phyloP scores from a whole-genome alignment of 2,888 invertebrate genomes.

The Schizaphis graminum region DNA sequence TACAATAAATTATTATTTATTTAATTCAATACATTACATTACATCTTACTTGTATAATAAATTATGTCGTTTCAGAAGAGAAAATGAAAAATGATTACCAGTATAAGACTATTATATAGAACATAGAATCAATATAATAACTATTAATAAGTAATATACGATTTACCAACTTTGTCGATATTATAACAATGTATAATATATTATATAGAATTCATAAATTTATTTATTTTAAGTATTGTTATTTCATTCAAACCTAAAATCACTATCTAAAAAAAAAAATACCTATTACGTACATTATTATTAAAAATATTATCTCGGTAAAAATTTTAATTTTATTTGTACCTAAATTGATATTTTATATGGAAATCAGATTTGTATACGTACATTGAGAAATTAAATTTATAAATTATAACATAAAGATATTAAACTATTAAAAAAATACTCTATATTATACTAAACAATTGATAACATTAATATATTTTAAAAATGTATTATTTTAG shows the following conservation, averaged over 20 bases:
- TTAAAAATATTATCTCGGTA: not conserved
- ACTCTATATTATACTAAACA: not conserved
- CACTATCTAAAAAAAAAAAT: not conserved
- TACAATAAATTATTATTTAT: not conserved
- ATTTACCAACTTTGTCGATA: not conserved
- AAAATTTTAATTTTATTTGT: not conserved
- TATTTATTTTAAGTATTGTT: not conserved
- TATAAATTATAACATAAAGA: not conserved
- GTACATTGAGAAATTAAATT: too few species aligned
- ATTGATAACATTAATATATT: not conserved
- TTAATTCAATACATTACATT: not conserved
- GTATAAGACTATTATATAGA: not conserved
- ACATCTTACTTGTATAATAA: not conserved
- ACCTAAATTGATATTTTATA: not conserved
- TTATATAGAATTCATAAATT: not conserved
- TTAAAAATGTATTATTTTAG: not conserved
- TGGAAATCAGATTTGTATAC: not conserved
- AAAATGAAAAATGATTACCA: not conserved
- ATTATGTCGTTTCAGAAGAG: not conserved
- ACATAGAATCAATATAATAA: not conserved
- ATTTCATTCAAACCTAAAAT: not conserved
- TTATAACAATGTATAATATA: not conserved
- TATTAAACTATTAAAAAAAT: not conserved
- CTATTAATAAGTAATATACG: not conserved
- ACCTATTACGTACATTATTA: not conserved